phyloP scores from a whole-genome alignment of 1,140 invertebrate species.

The Drosophila pruinosa region DNA sequence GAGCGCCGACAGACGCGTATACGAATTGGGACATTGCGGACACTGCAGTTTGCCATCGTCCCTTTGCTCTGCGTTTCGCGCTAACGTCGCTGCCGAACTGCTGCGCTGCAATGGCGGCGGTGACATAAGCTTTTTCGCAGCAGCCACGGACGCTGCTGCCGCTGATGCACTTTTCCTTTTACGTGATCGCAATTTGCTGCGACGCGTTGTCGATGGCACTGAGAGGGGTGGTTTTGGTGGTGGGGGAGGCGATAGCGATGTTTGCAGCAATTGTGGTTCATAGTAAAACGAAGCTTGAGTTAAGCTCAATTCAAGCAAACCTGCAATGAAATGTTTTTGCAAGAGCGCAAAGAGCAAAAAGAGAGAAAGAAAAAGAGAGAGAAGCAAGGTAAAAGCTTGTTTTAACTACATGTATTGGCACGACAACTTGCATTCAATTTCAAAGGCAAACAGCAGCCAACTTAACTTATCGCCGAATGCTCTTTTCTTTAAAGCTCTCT shows the following conservation, averaged over 20 bases:
- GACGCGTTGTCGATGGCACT: slow-evolving; percentile 28
- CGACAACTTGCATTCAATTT: slow-evolving; percentile 36
- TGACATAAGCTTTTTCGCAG: slow-evolving; percentile 27
- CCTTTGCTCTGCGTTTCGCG: slow-evolving; percentile 53
- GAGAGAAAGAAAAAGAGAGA: slow-evolving; percentile 39
- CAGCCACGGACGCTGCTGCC: not conserved
- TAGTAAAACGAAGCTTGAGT: slow-evolving; percentile 66
- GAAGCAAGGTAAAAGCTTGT: slow-evolving; percentile 36
- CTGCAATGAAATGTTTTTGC: slow-evolving; percentile 63
- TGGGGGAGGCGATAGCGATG: slow-evolving; percentile 6
- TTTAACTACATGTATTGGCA: slow-evolving; percentile 7
- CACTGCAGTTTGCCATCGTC: slow-evolving; percentile 69
- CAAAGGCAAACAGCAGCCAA: slow-evolving; percentile 21
- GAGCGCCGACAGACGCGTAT: slow-evolving; percentile 63
- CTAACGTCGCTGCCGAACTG: slow-evolving; percentile 53
- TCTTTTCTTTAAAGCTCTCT: not conserved
- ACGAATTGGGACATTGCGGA: slow-evolving; percentile 68
- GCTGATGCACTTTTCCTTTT: slow-evolving; percentile 29
- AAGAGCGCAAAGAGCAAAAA: slow-evolving; percentile 38
- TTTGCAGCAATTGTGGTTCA: slow-evolving; percentile 37
- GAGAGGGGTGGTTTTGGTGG: slow-evolving; percentile 5
- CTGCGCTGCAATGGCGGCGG: slow-evolving; percentile 40
- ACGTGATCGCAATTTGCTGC: slow-evolving; percentile 56
- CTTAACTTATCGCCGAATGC: too few species aligned
- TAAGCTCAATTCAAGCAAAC: slow-evolving; percentile 72